phyloP scores from a whole-genome alignment of 1,140 invertebrate species.

The Reticulitermes speratus region DNA sequence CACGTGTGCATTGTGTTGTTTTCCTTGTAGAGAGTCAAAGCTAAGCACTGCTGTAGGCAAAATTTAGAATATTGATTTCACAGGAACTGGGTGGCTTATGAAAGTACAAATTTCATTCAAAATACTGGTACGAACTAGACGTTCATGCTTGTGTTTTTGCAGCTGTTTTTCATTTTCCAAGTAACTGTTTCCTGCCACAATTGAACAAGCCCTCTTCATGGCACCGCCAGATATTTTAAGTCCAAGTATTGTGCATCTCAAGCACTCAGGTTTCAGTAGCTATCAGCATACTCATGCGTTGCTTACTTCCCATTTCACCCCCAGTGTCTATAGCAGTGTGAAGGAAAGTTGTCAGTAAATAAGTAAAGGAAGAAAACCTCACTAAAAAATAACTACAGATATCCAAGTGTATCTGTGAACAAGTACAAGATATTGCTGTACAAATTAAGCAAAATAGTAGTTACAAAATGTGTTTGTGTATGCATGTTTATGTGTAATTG shows the following conservation, averaged over 20 bases:
- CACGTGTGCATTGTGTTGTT: not conserved
- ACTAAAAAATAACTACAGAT: constrained; percentile 30
- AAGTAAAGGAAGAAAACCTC: constrained; percentile 26
- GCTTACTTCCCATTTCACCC: constrained; percentile 31
- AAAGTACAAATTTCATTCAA: constrained; percentile 4
- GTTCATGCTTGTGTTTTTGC: not conserved
- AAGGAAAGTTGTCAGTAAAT: constrained; percentile 30
- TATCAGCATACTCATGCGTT: constrained; percentile 26
- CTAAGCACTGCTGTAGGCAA: not conserved
- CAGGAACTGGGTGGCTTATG: not conserved
- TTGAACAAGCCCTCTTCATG: constrained; percentile 7
- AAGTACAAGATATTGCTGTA: constrained; percentile 35
- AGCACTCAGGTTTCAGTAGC: constrained; percentile 26
- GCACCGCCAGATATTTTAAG: constrained; percentile 15
- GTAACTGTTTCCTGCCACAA: not conserved
- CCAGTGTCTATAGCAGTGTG: constrained; percentile 29
- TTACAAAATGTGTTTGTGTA: constrained; percentile 11
- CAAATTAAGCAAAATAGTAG: constrained; percentile 34
- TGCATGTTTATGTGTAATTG: constrained; percentile 20
- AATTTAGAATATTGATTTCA: not conserved
- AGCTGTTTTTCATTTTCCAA: not conserved
- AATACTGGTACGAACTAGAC: not conserved
- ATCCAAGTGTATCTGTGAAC: constrained; percentile 30
- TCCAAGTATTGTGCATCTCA: constrained; percentile 22
- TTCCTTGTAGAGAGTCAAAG: not conserved